Percentiles rank a stretch among this genome's conserved stretches.
Conservation (phyloP, 2,888 invertebrate genomes). For the Volucella bombylans region DNA sequence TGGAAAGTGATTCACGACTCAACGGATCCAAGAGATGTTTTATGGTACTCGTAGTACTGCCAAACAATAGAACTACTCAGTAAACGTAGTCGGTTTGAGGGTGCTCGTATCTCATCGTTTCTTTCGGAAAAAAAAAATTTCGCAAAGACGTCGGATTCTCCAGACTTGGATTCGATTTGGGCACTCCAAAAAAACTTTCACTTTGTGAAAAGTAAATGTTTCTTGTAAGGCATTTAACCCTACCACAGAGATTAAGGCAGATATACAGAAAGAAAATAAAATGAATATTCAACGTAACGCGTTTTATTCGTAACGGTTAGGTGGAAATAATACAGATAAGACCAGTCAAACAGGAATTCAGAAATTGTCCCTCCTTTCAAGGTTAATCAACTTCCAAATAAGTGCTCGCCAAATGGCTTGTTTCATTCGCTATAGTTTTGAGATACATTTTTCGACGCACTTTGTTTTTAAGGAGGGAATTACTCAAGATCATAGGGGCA, state of each 20-base stretch:
- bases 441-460: constrained; percentile 3
- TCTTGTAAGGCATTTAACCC: constrained; percentile 29
- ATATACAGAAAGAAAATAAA: constrained; percentile 27
- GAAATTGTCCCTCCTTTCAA: constrained; percentile 60
- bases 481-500: constrained; percentile 28
- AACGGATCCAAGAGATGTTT: constrained; percentile 23
- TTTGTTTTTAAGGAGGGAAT: constrained; percentile 37
- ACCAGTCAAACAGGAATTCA: constrained; percentile 66
- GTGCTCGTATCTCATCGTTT: background rate
- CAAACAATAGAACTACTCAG: constrained; percentile 55
- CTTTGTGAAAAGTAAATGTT: constrained; percentile 53
- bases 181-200: constrained; percentile 58
- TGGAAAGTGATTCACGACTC: constrained; percentile 45
- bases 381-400: constrained; percentile 61
- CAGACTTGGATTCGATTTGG: constrained; percentile 32
- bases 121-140: background rate
- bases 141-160: background rate
- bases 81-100: background rate
- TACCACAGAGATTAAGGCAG: constrained; percentile 18
- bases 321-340: background rate
- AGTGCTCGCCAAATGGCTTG: constrained; percentile 17
- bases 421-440: constrained; percentile 12
- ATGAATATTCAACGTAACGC: constrained; percentile 33
- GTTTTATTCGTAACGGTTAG: constrained; percentile 45
- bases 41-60: constrained; percentile 22